Evolutionary conservation across 2,888 invertebrate genomes (phyloP).

Genomic region (Morpho deidamia): DNA sequence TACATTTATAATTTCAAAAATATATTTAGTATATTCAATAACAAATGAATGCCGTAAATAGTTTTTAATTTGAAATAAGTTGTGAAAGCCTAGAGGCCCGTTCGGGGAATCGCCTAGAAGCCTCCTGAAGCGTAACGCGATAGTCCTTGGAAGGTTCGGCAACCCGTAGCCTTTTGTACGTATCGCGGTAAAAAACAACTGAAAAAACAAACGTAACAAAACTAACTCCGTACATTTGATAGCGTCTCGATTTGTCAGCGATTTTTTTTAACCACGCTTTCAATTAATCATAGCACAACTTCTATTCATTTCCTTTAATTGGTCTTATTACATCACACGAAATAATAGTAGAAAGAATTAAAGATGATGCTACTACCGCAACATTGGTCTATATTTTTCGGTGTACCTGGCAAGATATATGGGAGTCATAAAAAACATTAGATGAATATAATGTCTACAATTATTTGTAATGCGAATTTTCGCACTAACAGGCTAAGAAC

Average conservation of each 20-base stretch:
- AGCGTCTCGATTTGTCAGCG: conserved; percentile 62
- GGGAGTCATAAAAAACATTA: conserved; percentile 42
- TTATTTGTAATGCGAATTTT: conserved; percentile 44
- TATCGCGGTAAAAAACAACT: conserved; percentile 40
- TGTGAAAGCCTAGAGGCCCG: conserved; percentile 25
- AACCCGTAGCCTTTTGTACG: conserved; percentile 59
- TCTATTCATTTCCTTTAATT: conserved; percentile 44
- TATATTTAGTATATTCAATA: neutral
- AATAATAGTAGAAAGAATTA: neutral
- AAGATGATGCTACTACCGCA: conserved; percentile 1
- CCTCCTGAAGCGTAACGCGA: conserved; percentile 59
- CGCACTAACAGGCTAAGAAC: conserved; percentile 46
- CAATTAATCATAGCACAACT: conserved; percentile 56
- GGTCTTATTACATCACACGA: conserved; percentile 25
- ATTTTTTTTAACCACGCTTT: conserved; percentile 51
- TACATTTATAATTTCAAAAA: neutral
- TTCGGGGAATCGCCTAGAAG: conserved; percentile 27
- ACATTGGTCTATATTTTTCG: conserved; percentile 25
- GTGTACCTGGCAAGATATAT: conserved; percentile 30
- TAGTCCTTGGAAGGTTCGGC: conserved; percentile 67
- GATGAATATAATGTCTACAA: conserved; percentile 1
- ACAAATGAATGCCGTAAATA: neutral
- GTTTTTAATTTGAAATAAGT: conserved; percentile 31
- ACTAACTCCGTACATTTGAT: conserved; percentile 44
- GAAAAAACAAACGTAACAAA: conserved; percentile 46